Conservation (phyloP, 2,797 vertebrate species). For the Coluber constrictor region DNA sequence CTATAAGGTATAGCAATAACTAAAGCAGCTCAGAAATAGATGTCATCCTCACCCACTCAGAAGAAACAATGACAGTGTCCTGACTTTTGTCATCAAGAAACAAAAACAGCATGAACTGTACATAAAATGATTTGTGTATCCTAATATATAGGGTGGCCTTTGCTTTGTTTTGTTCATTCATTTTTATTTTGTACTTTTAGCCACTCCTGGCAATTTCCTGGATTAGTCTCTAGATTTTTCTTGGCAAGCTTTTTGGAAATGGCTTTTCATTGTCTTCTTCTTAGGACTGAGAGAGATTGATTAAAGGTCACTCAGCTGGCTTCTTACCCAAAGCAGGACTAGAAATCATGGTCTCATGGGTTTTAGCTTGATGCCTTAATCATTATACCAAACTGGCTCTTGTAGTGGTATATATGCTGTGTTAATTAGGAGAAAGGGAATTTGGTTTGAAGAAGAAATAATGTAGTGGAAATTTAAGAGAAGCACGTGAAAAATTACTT, state of each 20-base stretch:
- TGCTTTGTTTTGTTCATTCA: background rate
- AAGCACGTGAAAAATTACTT: background rate
- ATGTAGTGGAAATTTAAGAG: background rate
- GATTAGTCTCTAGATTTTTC: background rate
- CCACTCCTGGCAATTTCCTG: background rate
- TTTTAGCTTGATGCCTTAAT: background rate
- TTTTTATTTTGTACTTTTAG: background rate
- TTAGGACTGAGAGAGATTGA: background rate
- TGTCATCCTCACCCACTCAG: background rate
- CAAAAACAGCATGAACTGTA: background rate
- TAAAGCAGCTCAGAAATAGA: background rate
- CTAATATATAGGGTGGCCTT: background rate
- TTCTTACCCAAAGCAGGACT: background rate
- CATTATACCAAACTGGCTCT: background rate
- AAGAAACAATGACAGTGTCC: background rate
- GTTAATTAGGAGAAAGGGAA: background rate
- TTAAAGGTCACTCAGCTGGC: background rate
- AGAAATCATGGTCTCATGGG: background rate
- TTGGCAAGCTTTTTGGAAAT: background rate
- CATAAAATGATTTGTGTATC: background rate
- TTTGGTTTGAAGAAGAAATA: background rate
- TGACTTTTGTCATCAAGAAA: background rate
- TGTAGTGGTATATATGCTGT: background rate
- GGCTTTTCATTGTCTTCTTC: background rate
- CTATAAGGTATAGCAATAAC: background rate